Evolutionary conservation across 2,797 vertebrate genomes (phyloP), one percentile per base, ranked within the genome.

Genomic region (Hydrolagus colliei): DNA sequence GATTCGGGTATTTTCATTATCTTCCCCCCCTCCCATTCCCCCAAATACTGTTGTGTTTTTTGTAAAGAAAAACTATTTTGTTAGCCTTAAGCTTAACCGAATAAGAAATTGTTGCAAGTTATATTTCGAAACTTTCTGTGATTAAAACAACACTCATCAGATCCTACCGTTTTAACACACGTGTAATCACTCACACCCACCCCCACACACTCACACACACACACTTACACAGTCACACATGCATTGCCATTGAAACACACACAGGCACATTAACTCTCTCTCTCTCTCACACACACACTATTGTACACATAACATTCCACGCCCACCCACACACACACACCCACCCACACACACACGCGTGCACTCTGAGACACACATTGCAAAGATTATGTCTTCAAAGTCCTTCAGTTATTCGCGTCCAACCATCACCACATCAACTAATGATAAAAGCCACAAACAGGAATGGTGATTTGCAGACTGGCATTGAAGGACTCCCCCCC

Each of bases 361-460:
- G 41, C 41, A 52, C 41, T 52, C 41, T 52, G 41, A 52, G 41
- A 52, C 2, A 52, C 79, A 84, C n/a, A 27, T 27, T 27, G 41
- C 16, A 84, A 76, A 84, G 79, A 82, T 68, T 67, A 65, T 52
- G 79, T 67, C 79, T 41, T 84, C 71, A 1, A 67, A 67, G 32
- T 84, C 65, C 71, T 84, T 27, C 27, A 84, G 68, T 84, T 35
- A 84, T 84, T 35, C 41, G 65, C n/a, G 65, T 32, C 79, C 79
- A 84, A 63, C 79, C 68, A 84, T 84, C 68, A 84, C 65, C 41
- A 67, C 12, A 35, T 84, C 68, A 84, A 84, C 79, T 84, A 67
- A 71, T 84, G 41, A 84, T 52, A 71, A 68, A 13, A 27, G 27
- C 65, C 71, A 84, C 68, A 63, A 84, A 84, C 71, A 35, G 35